Evolutionary conservation across 2,797 vertebrate genomes (phyloP), one percentile per base, ranked within the genome.

Genomic region (Hypotaenidia philippensis): DNA sequence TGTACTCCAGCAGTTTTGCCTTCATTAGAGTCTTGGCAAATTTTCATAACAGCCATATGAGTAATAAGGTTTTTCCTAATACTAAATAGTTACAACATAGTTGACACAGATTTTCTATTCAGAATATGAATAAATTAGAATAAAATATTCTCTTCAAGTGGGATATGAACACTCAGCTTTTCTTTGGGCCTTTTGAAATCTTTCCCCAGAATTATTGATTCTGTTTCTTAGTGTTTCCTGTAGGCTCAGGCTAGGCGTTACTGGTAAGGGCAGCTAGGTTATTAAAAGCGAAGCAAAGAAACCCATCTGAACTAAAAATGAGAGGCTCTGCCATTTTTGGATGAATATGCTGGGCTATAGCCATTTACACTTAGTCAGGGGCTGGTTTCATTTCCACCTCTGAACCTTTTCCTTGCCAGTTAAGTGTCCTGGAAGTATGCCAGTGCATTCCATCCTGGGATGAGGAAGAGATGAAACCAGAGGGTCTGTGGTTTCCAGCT

Each of bases 1-100:
- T 27, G 61, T 75, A 83, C 32, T 97, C 38, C 83, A 97, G 83
- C 52, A 89, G 64, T 93, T 96, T 89, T 94, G 38, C 74, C 76
- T 97, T 97, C 63, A 29, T 88, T 87, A 87, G 47, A 82, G 15
- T 85, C 63, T 74, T 78, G 41, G 68, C 41, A 90, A 93, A 75
- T 93, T 74, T 92, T 88, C 20, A 0, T 80, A 81, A 66, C 31
- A 83, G 12, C 19, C 21, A 6, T 41, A 49, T 34, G 63, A 83
- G 32, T 79, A 89, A 41, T 26, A 61, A 22, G 10, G 4, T 49
- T 91, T 89, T 81, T 63, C 53, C 9, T 55, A 84, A 75, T 41
- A 56, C 26, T 84, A 41, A 81, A 32, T 57, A 50, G 15, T 80
- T 84, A 26, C 36, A 45, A 32, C 38, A 38, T 6, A 72, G 25